Evolutionary conservation across 2,888 invertebrate species (phyloP).

Genomic region (Stenolophus ochropezus): DNA sequence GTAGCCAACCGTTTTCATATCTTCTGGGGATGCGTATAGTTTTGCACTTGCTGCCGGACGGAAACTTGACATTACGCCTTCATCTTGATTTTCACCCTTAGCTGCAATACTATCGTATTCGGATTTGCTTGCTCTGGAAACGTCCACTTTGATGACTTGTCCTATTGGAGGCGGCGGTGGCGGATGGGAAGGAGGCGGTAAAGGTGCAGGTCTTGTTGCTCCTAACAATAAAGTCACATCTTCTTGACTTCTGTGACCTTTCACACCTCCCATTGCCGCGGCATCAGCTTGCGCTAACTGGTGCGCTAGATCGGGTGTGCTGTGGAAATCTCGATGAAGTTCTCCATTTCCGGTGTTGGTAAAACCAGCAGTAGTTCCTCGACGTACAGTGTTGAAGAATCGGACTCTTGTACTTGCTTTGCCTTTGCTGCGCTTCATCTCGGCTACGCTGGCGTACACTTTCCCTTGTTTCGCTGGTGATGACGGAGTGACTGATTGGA

Average conservation of each 20-base stretch:
- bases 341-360: constrained; percentile 67
- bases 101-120: constrained; percentile 69
- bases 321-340: constrained; percentile 89
- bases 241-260: constrained; percentile 83
- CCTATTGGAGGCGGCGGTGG: constrained; percentile 87
- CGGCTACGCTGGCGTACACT: constrained; percentile 95
- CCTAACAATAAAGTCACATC: constrained; percentile 75
- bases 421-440: constrained; percentile 92
- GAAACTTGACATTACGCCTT: constrained; percentile 88
- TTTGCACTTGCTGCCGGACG: constrained; percentile 90
- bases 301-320: constrained; percentile 88
- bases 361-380: constrained; percentile 70
- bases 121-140: constrained; percentile 69
- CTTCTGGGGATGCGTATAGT: constrained; percentile 92
- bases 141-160: constrained; percentile 82
- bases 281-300: constrained; percentile 68
- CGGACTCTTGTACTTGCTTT: constrained; percentile 77
- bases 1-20: constrained; percentile 84
- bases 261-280: constrained; percentile 64
- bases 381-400: constrained; percentile 73
- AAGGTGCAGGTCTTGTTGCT: constrained; percentile 72
- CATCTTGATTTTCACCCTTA: constrained; percentile 66
- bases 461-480: constrained; percentile 80
- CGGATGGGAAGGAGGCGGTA: constrained; percentile 87
- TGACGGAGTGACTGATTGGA: constrained; percentile 79